Evolutionary conservation across 2,113 vertebrate genomes (phyloP).

Genomic region (Mesocricetus auratus): DNA sequence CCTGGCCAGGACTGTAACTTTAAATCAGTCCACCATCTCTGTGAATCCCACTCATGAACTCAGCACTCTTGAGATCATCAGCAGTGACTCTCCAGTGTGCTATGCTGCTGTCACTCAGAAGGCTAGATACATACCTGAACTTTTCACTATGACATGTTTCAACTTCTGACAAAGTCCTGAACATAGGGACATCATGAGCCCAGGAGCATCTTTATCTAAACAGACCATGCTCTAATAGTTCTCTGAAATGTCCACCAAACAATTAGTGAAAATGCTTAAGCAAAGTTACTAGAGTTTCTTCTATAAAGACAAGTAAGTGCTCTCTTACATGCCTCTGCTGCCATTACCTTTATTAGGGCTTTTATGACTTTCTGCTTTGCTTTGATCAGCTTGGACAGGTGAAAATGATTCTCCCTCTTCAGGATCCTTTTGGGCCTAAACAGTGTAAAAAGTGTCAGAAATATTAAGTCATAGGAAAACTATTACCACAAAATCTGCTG

Average conservation of each 20-base stretch:
- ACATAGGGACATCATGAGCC: not conserved
- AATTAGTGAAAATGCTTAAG: conserved; percentile 30
- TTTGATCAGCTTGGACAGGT: conserved; percentile 80
- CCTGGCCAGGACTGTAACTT: not conserved
- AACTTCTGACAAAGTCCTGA: not conserved
- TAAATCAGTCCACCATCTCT: not conserved
- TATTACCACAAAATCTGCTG: conserved; percentile 54
- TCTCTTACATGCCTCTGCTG: not conserved
- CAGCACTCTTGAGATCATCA: not conserved
- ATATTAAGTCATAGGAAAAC: conserved; percentile 15
- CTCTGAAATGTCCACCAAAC: conserved; percentile 39
- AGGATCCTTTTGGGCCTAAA: conserved; percentile 89
- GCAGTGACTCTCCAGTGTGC: not conserved
- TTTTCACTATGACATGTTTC: not conserved
- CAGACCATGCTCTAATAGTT: not conserved
- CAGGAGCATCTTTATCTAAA: not conserved
- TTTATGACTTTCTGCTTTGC: conserved; percentile 76
- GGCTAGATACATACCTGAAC: not conserved
- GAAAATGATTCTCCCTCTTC: conserved; percentile 81
- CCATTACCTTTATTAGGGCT: conserved; percentile 84
- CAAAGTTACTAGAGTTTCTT: conserved; percentile 26
- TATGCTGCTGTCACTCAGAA: not conserved
- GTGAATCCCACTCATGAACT: not conserved
- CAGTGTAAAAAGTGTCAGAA: conserved; percentile 64
- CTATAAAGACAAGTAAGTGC: conserved; percentile 15